A percentile compares a stretch with the other conserved stretches of the same genome.
These are phyloP conservation scores for Carposina sasakii DNA, from an alignment of 1,140 invertebrate genomes.

Conservation along the genomic window DNA sequence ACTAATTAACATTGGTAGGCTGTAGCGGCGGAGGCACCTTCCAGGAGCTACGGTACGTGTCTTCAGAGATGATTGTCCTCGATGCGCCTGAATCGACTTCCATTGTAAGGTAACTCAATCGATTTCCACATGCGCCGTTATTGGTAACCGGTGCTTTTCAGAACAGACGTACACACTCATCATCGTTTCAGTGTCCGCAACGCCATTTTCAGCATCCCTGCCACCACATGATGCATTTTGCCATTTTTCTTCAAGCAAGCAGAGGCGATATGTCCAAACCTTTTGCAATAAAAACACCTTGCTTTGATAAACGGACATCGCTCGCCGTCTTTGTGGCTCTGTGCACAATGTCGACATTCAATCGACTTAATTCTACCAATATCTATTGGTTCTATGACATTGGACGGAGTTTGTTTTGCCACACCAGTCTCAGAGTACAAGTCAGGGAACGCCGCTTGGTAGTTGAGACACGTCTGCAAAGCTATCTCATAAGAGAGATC, in stretches of 20 bases:
- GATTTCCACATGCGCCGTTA: constrained; percentile 13
- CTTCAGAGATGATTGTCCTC: constrained; percentile 18
- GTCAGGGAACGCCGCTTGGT: constrained; percentile 24
- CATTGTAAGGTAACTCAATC: constrained; percentile 11
- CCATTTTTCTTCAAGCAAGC: constrained; percentile 18
- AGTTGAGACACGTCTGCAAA: constrained; percentile 22
- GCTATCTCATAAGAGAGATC: constrained; percentile 21
- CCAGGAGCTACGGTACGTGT: constrained; percentile 17
- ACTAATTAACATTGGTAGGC: constrained; percentile 13
- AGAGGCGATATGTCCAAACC: constrained; percentile 20
- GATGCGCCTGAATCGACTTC: constrained; percentile 22
- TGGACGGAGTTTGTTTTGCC: constrained; percentile 20
- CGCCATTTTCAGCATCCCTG: background rate
- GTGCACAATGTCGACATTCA: constrained; percentile 22
- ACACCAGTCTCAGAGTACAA: constrained; percentile 19
- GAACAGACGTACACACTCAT: constrained; percentile 18
- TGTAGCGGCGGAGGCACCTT: constrained; percentile 8
- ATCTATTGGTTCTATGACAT: constrained; percentile 20
- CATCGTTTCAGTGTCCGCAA: constrained; percentile 9
- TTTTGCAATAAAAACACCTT: constrained; percentile 25
- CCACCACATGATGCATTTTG: constrained; percentile 15
- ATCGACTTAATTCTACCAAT: constrained; percentile 21
- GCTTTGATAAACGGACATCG: constrained; percentile 23
- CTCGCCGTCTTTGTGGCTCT: constrained; percentile 15
- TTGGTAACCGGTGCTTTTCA: constrained; percentile 11